Base-by-base conservation (phyloP, 2,888 invertebrate genomes). In the Noctua pronuba region DNA sequence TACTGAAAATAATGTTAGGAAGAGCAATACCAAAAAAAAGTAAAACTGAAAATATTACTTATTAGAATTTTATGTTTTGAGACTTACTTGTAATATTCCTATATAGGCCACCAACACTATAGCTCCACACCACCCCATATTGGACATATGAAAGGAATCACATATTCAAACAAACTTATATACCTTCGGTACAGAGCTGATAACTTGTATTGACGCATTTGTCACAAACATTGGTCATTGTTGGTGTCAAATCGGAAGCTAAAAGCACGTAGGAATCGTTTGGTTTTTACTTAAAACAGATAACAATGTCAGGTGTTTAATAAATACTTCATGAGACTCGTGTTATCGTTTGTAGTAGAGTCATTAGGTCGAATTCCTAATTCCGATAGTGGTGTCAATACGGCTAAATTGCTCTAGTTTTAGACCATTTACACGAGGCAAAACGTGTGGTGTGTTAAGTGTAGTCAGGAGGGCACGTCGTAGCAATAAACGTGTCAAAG, bases 81-180 rank as follows among this genome's bases (percentile, higher is more conserved):
- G 74, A 73, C 89, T 92, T 90, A 96, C 95, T 94, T 94, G 93
- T n/a, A 93, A 80, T n/a, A 93, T 58, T 73, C 92, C 89, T 77
- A 93, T 72, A 75, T 88, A 90, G 31, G 87, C 79, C 76, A 91
- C 87, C 44, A 93, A 78, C 79, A 92, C 75, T 69, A 91, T 77
- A 66, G 90, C 87, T 79, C 85, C 85, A 85, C 80, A 77, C 88
- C 88, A 88, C 88, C 89, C 92, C 95, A 95, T 96, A 62, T 93
- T 86, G 70, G 38, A 77, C 81, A 67, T 76, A 88, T 86, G 83
- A 88, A 84, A 79, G 18, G 79, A 80, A 80, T 79, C 73, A 62
- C 31, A 66, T 75, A 73, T 77, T 65, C 46, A 52, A 70, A 75
- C 79, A 70, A 79, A 80, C 90, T 92, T 95, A 90, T 94, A 95